Base-by-base conservation (phyloP, 2,888 invertebrate genomes). In the Harpalus rubripes region DNA sequence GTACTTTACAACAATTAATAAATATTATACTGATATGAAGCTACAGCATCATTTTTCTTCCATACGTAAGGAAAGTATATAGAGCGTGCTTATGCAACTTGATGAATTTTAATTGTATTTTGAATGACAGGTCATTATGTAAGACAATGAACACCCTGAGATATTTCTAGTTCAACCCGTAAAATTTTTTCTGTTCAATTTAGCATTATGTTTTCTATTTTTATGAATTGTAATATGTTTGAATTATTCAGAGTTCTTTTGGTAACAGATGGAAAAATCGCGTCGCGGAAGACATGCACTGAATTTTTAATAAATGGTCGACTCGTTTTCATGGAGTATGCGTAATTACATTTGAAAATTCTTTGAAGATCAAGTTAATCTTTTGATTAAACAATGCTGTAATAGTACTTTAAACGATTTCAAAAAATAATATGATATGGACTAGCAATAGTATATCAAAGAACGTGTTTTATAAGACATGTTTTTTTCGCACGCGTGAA, bases 101-200 rank as follows among this genome's bases (percentile, higher is more conserved):
- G 65, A 84, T 84, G 84, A 84, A 78, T 63, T 84, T 84, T 78
- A 84, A 84, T 84, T 84, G 84, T 84, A 18, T 59, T 76, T 22
- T 52, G 78, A 59, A 26, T 84, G 84, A 84, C 84, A 84, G 84
- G 76, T 84, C 76, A 84, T 76, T 63, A 78, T n/a, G 1, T 32
- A 32, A n/a, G 68, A 39, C 63, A 68, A 15, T 39, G 68, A 32
- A 32, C 32, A 65, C n/a, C 6, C 18, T 68, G 26, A 72, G 72
- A 44, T 72, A 72, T 41, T 72, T 44, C 39, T 44, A n/a, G 18
- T 72, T 44, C n/a, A 41, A 68, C 39, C n/a, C 16, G 4, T 8
- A 7, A 7, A n/a, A n/a, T n/a, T 32, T 32, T 32, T 52, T 12
- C 44, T 8, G 44, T 10, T 44, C 44, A 44, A 10, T 10, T 5